These are phyloP conservation scores for Silurus glanis DNA, from an alignment of 2,113 vertebrate species.

Conservation along the genomic window DNA sequence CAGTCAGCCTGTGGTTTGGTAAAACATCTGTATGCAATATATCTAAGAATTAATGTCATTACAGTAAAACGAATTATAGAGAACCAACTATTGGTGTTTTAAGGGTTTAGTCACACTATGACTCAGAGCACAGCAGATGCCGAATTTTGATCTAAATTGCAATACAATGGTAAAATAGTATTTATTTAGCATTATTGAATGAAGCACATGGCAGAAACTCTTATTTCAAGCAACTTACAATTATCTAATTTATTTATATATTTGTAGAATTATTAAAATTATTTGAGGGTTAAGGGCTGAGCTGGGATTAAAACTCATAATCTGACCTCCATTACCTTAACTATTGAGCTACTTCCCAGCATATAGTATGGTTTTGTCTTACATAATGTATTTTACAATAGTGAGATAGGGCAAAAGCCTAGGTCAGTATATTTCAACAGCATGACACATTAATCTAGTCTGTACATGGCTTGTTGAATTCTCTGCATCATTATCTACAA, in stretches of 20 bases:
- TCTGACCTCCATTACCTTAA: too few relatives aligned
- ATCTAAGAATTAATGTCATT: slow-evolving; percentile 35
- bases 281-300: too few relatives aligned
- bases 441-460: background rate
- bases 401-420: background rate
- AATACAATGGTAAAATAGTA: background rate
- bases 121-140: background rate
- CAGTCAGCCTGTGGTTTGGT: slow-evolving; percentile 42
- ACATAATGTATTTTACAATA: too few relatives aligned
- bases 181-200: background rate
- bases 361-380: background rate
- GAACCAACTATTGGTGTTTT: background rate
- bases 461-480: slow-evolving; percentile 59
- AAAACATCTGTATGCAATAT: slow-evolving; percentile 11
- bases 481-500: slow-evolving; percentile 68
- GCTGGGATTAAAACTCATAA: too few relatives aligned
- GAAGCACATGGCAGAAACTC: too few relatives aligned
- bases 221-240: too few relatives aligned
- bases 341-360: background rate
- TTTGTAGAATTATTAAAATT: background rate
- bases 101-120: background rate
- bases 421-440: background rate
- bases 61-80: slow-evolving; percentile 6
- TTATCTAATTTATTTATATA: background rate
- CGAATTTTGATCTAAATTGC: background rate